A percentile compares a stretch with the other conserved stretches of the same genome.
These are phyloP conservation scores for Fregata magnificens DNA, from an alignment of 2,113 vertebrate genomes.

Conservation along the genomic window DNA sequence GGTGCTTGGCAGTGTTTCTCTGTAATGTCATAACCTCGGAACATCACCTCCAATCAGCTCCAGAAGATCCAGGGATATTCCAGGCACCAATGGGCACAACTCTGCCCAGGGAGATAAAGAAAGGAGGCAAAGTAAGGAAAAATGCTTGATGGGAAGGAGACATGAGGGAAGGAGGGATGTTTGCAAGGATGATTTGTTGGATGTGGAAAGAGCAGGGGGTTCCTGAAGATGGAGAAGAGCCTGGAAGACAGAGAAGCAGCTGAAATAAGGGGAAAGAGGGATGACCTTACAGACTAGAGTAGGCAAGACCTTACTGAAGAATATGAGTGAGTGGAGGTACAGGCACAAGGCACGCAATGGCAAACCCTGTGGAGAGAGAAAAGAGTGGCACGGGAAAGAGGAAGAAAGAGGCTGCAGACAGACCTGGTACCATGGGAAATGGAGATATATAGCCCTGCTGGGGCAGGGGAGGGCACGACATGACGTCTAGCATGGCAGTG, in stretches of 20 bases:
- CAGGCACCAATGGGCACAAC: not conserved
- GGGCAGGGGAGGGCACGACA: not conserved
- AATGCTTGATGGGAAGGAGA: not conserved
- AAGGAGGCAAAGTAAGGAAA: not conserved
- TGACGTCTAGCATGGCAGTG: not conserved
- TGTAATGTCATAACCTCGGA: not conserved
- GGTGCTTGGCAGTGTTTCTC: not conserved
- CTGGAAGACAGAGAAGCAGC: not conserved
- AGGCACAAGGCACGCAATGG: not conserved
- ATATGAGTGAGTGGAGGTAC: not conserved
- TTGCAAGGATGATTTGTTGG: not conserved
- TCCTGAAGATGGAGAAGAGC: not conserved
- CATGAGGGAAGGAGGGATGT: not conserved
- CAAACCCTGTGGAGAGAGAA: not conserved
- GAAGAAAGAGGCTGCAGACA: not conserved
- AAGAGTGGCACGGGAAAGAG: not conserved
- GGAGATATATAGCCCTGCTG: not conserved
- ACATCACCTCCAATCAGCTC: not conserved
- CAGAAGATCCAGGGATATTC: not conserved
- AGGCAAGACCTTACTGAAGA: not conserved
- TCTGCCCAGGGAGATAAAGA: not conserved
- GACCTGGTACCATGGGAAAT: not conserved
- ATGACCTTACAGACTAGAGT: not conserved
- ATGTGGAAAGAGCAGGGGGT: not conserved
- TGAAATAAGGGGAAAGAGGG: not conserved